Evolutionary conservation across 2,888 invertebrate species (phyloP).

Genomic region (Helicoverpa assulta): DNA sequence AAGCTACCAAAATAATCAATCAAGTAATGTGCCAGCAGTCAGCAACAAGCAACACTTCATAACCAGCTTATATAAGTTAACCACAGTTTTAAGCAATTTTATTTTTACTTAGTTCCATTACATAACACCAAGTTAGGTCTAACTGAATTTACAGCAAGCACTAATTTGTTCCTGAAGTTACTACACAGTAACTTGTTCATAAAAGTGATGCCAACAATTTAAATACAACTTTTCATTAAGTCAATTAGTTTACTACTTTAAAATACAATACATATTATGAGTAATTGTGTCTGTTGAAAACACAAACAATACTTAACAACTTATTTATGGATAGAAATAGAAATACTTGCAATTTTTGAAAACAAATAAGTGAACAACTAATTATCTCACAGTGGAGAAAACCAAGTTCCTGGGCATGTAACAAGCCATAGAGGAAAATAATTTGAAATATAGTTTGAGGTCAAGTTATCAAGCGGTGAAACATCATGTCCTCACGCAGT

Average conservation of each 20-base stretch:
- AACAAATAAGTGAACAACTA: background rate
- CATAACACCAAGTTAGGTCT: slow-evolving; percentile 27
- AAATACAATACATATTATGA: slow-evolving; percentile 3
- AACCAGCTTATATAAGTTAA: slow-evolving; percentile 39
- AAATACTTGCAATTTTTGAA: background rate
- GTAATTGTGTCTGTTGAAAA: slow-evolving; percentile 10
- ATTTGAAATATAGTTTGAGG: slow-evolving; percentile 53
- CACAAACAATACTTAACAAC: background rate
- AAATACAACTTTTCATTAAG: slow-evolving; percentile 1
- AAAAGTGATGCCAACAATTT: slow-evolving; percentile 10
- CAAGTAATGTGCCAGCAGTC: background rate
- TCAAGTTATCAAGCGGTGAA: slow-evolving; percentile 44
- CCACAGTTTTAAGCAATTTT: slow-evolving; percentile 42
- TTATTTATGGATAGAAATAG: background rate
- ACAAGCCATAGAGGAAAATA: slow-evolving; percentile 56
- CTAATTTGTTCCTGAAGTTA: background rate
- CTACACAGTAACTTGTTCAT: background rate
- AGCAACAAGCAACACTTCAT: slow-evolving; percentile 23
- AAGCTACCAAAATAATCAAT: background rate
- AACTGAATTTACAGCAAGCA: slow-evolving; percentile 12
- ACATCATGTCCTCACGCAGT: slow-evolving; percentile 21
- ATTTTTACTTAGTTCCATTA: slow-evolving; percentile 48
- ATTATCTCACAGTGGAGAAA: slow-evolving; percentile 33
- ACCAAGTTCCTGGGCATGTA: slow-evolving; percentile 34
- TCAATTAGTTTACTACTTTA: slow-evolving; percentile 13